Conservation (phyloP, 2,797 vertebrate genomes). For the Enoplosus armatus region DNA sequence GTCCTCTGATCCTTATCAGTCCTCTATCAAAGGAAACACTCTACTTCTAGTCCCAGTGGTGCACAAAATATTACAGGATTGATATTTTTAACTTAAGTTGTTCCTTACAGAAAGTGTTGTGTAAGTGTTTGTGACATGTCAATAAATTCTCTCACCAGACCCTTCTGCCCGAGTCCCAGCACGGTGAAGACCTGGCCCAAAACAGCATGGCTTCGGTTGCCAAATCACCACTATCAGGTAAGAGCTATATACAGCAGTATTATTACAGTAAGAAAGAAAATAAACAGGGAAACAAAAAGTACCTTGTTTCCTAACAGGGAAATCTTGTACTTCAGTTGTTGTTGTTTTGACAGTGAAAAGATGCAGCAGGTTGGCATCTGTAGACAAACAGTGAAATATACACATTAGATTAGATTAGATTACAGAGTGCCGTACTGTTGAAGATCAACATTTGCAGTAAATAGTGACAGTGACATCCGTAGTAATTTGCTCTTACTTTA, state of each 20-base stretch:
- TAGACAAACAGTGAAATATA: neutral
- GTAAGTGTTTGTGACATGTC: neutral
- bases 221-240: conserved; percentile 79
- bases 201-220: conserved; percentile 77
- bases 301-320: neutral
- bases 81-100: conserved; percentile 22
- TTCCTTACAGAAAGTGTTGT: neutral
- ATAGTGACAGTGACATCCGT: neutral
- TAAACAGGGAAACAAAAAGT: neutral
- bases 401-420: neutral
- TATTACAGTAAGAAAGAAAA: neutral
- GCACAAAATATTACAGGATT: neutral
- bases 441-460: neutral
- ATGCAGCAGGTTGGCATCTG: neutral
- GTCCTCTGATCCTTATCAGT: conserved; percentile 69
- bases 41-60: conserved; percentile 17
- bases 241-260: neutral
- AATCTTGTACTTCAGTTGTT: neutral
- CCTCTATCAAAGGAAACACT: conserved; percentile 49
- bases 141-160: conserved; percentile 62
- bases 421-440: neutral
- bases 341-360: neutral
- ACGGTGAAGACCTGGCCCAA: conserved; percentile 66
- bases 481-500: neutral
- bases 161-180: conserved; percentile 69